Percentiles rank a stretch among this genome's conserved stretches.
Evolutionary conservation across 2,888 invertebrate genomes (phyloP).

Genomic region (Meiosimyza decipiens): DNA sequence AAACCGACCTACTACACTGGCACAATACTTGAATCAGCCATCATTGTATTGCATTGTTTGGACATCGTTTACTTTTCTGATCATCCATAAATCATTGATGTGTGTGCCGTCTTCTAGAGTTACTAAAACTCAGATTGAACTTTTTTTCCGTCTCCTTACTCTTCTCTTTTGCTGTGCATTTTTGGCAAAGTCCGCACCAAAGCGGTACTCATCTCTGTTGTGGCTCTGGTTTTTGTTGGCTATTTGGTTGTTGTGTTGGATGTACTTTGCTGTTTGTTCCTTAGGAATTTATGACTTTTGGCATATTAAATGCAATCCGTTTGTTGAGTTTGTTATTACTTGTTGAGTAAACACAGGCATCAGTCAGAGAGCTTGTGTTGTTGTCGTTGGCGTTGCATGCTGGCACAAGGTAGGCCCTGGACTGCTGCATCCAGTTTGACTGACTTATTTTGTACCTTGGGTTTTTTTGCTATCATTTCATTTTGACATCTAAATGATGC

Average conservation of each 20-base stretch:
- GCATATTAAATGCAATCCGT: slow-evolving; percentile 36
- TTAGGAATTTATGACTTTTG: slow-evolving; percentile 35
- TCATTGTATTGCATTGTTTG: slow-evolving; percentile 25
- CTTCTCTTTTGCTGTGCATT: neutral
- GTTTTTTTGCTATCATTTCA: slow-evolving; percentile 2
- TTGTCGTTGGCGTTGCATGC: slow-evolving; percentile 4
- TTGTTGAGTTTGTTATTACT: slow-evolving; percentile 31
- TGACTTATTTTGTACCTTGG: neutral
- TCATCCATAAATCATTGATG: slow-evolving; percentile 39
- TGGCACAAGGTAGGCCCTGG: neutral
- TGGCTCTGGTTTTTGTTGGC: slow-evolving; percentile 8
- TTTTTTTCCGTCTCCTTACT: no score
- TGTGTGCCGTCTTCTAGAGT: neutral
- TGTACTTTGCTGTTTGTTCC: neutral
- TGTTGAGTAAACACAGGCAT: slow-evolving; percentile 35
- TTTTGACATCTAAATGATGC: slow-evolving; percentile 32
- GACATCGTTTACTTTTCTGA: slow-evolving; percentile 34
- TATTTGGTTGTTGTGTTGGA: neutral
- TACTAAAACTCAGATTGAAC: neutral
- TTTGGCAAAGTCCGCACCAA: neutral
- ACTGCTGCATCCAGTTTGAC: no score
- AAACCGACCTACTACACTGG: neutral
- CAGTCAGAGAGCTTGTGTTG: slow-evolving; percentile 19
- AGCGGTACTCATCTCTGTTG: slow-evolving; percentile 1
- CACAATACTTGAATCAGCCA: slow-evolving; percentile 1